Conservation (phyloP, 2,888 invertebrate genomes). For the Agrilus mali region DNA sequence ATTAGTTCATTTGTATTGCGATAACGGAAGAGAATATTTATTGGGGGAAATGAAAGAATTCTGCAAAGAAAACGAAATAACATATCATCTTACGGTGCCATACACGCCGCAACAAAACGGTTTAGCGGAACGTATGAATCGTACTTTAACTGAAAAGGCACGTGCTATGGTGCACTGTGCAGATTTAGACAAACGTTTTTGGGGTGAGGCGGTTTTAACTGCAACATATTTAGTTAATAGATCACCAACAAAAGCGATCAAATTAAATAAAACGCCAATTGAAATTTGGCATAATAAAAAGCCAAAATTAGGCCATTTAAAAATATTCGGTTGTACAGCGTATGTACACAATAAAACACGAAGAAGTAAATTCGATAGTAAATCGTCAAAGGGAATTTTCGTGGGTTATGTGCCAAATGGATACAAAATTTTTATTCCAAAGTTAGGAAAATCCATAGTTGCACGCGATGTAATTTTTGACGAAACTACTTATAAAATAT, state of each 20-base stretch:
- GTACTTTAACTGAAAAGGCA: constrained; percentile 7
- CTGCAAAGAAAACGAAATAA: constrained; percentile 22
- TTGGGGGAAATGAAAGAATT: constrained; percentile 18
- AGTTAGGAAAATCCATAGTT: too few relatives aligned
- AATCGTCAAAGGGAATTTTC: too few relatives aligned
- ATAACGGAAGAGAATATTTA: constrained; percentile 20
- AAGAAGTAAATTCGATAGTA: too few relatives aligned
- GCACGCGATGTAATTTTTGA: too few relatives aligned
- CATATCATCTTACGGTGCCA: constrained; percentile 21
- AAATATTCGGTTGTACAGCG: constrained; percentile 25
- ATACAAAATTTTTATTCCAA: too few relatives aligned
- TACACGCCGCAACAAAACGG: constrained; percentile 12
- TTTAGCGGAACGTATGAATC: constrained; percentile 9
- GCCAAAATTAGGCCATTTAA: constrained; percentile 21
- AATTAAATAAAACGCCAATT: constrained; percentile 23
- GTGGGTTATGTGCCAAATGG: too few relatives aligned
- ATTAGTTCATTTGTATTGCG: constrained; percentile 9
- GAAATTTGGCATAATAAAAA: constrained; percentile 27
- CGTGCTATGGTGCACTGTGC: constrained; percentile 19
- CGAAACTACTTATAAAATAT: constrained; percentile 15
- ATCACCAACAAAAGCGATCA: constrained; percentile 21
- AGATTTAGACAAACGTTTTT: constrained; percentile 19
- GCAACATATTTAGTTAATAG: constrained; percentile 27
- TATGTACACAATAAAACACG: too few relatives aligned
- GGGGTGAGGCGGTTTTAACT: constrained; percentile 28